Conservation (phyloP, 1,140 invertebrate species). For the Octopus bimaculoides region DNA sequence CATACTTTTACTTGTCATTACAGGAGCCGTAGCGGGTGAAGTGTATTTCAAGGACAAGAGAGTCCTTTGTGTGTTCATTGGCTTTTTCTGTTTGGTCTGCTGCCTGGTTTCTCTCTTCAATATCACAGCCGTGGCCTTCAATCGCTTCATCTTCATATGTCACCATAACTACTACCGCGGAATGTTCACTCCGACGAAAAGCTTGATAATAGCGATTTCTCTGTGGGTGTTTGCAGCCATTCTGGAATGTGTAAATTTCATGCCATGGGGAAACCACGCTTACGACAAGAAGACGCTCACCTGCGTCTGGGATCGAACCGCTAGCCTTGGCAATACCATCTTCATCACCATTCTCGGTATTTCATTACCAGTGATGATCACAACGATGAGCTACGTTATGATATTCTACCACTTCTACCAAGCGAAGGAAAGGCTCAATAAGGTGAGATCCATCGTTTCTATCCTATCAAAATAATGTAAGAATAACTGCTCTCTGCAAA, state of each 20-base stretch:
- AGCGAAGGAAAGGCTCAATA: slow-evolving; percentile 19
- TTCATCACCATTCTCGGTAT: slow-evolving; percentile 39
- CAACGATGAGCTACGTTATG: slow-evolving; percentile 35
- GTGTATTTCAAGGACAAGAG: slow-evolving; percentile 37
- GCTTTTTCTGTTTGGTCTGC: slow-evolving; percentile 36
- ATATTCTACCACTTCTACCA: slow-evolving; percentile 33
- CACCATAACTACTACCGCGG: slow-evolving; percentile 32
- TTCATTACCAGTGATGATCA: slow-evolving; percentile 36
- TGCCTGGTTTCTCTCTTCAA: slow-evolving; percentile 41
- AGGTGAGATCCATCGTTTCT: neutral
- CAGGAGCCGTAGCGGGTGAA: slow-evolving; percentile 37
- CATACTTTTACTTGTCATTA: slow-evolving; percentile 2
- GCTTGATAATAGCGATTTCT: slow-evolving; percentile 29
- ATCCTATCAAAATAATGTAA: neutral
- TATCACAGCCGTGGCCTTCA: slow-evolving; percentile 40
- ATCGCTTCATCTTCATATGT: slow-evolving; percentile 46
- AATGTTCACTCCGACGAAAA: slow-evolving; percentile 36
- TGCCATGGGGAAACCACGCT: slow-evolving; percentile 39
- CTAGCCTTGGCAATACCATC: slow-evolving; percentile 39
- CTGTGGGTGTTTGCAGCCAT: slow-evolving; percentile 32
- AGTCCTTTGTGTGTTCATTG: slow-evolving; percentile 43
- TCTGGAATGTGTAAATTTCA: slow-evolving; percentile 32
- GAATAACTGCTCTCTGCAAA: neutral
- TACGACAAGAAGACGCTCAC: slow-evolving; percentile 43
- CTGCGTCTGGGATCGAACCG: slow-evolving; percentile 47